Evolutionary conservation across 2,797 vertebrate genomes (phyloP).

Genomic region (Neostethus bicornis): DNA sequence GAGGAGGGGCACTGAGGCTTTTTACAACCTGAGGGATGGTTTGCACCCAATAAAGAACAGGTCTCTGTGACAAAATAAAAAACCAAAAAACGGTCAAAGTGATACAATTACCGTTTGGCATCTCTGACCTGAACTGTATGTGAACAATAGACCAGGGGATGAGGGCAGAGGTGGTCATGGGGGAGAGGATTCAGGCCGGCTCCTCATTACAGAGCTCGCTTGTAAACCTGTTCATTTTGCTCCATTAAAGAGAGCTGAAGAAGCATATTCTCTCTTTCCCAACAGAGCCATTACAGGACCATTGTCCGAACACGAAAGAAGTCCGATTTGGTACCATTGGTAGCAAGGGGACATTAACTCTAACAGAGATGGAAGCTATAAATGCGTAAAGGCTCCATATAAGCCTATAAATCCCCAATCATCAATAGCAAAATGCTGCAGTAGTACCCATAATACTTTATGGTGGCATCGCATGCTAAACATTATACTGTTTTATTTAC

Average conservation of each 20-base stretch:
- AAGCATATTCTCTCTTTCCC: conserved; percentile 81
- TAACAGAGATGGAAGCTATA: conserved; percentile 65
- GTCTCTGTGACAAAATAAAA: conserved; percentile 81
- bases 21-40: conserved; percentile 77
- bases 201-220: conserved; percentile 73
- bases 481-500: conserved; percentile 40
- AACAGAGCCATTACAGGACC: conserved; percentile 76
- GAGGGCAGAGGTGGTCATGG: conserved; percentile 27
- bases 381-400: conserved; percentile 58
- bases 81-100: conserved; percentile 77
- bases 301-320: conserved; percentile 49
- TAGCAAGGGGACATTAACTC: conserved; percentile 61
- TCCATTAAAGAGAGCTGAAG: conserved; percentile 84
- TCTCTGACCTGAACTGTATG: conserved; percentile 68
- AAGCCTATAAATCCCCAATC: conserved; percentile 53
- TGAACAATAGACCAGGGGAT: conserved; percentile 70
- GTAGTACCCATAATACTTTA: conserved; percentile 42
- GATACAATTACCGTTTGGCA: conserved; percentile 76
- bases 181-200: conserved; percentile 43
- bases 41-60: conserved; percentile 77
- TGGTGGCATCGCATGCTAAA: conserved; percentile 33
- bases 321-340: conserved; percentile 51
- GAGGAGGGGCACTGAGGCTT: conserved; percentile 61
- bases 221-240: conserved; percentile 81
- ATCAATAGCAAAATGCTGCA: conserved; percentile 47